Evolutionary conservation across 2,888 invertebrate genomes (phyloP).

Genomic region (Acleris holmiana): DNA sequence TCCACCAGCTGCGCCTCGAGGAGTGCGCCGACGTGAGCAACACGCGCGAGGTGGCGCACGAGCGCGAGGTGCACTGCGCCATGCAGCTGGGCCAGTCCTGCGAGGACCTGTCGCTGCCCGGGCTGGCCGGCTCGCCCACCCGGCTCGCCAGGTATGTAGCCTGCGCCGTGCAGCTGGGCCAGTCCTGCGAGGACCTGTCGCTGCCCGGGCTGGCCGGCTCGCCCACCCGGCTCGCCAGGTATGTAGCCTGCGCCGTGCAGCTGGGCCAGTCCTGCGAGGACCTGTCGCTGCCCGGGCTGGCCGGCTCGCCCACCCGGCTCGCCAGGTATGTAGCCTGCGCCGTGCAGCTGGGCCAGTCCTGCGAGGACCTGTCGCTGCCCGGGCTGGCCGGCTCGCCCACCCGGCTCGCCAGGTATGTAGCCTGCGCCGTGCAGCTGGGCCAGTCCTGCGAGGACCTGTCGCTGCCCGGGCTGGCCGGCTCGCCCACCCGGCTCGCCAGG

Average conservation of each 20-base stretch:
- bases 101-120: conserved; percentile 92
- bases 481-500: conserved; percentile 80
- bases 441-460: conserved; percentile 97
- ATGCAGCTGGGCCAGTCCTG: conserved; percentile 98
- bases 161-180: conserved; percentile 96
- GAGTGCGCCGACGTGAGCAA: conserved; percentile 93
- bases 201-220: conserved; percentile 83
- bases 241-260: conserved; percentile 92
- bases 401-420: conserved; percentile 53
- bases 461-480: conserved; percentile 82
- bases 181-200: conserved; percentile 96
- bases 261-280: conserved; percentile 98
- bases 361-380: conserved; percentile 93
- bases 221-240: conserved; percentile 72
- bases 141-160: conserved; percentile 55
- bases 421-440: conserved; percentile 96
- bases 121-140: conserved; percentile 83
- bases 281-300: conserved; percentile 86
- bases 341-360: conserved; percentile 97
- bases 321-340: conserved; percentile 84
- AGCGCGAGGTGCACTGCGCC: conserved; percentile 94
- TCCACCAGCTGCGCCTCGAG: conserved; percentile 94
- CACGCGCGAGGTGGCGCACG: conserved; percentile 94
- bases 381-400: conserved; percentile 84
- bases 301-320: conserved; percentile 79